These are phyloP conservation scores for Tenodera sinensis DNA, from an alignment of 2,888 invertebrate species.

Conservation along the genomic window DNA sequence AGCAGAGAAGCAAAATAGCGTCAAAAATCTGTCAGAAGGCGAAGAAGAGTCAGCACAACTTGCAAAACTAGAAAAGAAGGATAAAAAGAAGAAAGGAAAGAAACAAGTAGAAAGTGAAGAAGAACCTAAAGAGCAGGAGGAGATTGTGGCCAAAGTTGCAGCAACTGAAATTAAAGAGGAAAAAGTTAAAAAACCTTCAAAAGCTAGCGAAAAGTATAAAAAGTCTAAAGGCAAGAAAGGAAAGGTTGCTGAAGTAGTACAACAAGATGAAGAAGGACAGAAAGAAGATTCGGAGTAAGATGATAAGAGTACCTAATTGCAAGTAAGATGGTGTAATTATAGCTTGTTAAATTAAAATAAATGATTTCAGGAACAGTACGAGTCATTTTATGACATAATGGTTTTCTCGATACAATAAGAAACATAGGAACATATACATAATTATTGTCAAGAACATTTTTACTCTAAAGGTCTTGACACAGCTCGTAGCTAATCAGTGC, in stretches of 20 bases:
- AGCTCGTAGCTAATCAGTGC: no score
- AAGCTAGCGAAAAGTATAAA: constrained; percentile 31
- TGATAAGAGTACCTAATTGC: background rate
- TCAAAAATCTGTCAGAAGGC: constrained; percentile 35
- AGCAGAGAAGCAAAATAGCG: constrained; percentile 5
- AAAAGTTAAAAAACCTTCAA: constrained; percentile 27
- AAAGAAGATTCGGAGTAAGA: constrained; percentile 33
- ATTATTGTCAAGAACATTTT: no score
- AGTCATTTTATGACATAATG: no score
- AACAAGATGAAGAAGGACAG: constrained; percentile 39
- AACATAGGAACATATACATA: no score
- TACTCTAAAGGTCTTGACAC: no score
- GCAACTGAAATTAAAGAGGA: constrained; percentile 22
- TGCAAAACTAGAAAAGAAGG: background rate
- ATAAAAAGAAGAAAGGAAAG: constrained; percentile 3
- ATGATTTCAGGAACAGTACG: no score
- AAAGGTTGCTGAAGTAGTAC: constrained; percentile 38
- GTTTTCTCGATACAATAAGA: no score
- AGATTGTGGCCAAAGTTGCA: constrained; percentile 22
- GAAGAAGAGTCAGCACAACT: constrained; percentile 45
- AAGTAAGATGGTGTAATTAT: no score
- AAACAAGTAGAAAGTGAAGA: constrained; percentile 31
- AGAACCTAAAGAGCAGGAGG: constrained; percentile 42
- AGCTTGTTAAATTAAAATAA: no score
- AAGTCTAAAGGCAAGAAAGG: constrained; percentile 30